phyloP scores from a whole-genome alignment of 2,797 vertebrate genomes.

The Schizothorax lantsangensis region DNA sequence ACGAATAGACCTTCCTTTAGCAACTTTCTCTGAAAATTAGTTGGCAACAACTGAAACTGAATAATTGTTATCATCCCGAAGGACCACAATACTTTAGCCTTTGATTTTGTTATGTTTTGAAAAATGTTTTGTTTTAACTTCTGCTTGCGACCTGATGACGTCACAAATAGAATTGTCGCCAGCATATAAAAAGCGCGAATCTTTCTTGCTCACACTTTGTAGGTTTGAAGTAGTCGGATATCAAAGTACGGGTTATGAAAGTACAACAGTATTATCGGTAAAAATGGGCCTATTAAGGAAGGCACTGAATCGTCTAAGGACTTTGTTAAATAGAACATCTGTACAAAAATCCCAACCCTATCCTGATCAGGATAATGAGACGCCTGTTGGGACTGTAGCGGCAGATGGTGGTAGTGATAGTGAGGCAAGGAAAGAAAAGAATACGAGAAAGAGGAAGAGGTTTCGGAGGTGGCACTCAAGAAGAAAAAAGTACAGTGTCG shows the following conservation, averaged over 20 bases:
- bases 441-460: neutral
- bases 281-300: neutral
- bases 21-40: too few relatives aligned
- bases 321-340: neutral
- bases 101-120: neutral
- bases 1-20: too few relatives aligned
- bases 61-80: neutral
- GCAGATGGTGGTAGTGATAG: neutral
- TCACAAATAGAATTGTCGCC: neutral
- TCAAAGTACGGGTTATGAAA: neutral
- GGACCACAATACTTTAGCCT: neutral
- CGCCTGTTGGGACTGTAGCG: neutral
- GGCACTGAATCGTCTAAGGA: neutral
- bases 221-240: neutral
- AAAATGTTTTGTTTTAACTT: too few relatives aligned
- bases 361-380: neutral
- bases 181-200: neutral
- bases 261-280: neutral
- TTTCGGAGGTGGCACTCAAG: neutral
- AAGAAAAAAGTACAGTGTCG: neutral
- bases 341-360: neutral
- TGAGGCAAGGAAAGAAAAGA: neutral
- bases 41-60: neutral
- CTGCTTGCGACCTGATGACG: neutral
- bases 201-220: neutral